Evolutionary conservation across 2,888 invertebrate species (phyloP), one percentile per base, ranked within the genome.

Genomic region (Cheilosia grossa): DNA sequence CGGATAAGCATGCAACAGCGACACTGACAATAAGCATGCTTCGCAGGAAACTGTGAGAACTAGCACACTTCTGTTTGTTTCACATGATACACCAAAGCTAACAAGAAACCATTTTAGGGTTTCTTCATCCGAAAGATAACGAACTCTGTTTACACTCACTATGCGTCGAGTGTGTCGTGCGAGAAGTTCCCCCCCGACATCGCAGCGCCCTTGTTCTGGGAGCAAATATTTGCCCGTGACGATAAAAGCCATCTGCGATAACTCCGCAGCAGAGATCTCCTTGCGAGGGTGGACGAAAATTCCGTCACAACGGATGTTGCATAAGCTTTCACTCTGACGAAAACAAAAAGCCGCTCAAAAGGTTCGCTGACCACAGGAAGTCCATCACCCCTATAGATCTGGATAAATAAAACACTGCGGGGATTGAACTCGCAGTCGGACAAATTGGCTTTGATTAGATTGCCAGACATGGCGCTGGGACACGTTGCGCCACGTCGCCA

Each of bases 361-460:
- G 51, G 51, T 37, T 30, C 30, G 51, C n/a, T 44, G 51, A 17
- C 74, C 72, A 66, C 82, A 72, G 82, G 82, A 77, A 82, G 70
- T 82, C 64, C 64, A 17, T 44, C 42, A 49, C 63, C 27, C 27
- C 27, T 27, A 17, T 44, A 37, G 81, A 70, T 70, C 64, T 51
- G n/a, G 15, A 33, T 19, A 37, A 69, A 54, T 51, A 47, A 54
- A 44, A 44, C 27, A 54, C 21, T 40, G 30, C 15, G 51, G 21
- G 27, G 51, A 51, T 51, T 51, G 24, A 64, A 44, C 44, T 56
- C 59, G 47, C 47, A 53, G 59, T 67, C 67, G 63, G 63, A 81
- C 75, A 75, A 82, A 82, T 77, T 82, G 77, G 53, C 77, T 82
- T 49, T 82, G 82, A 82, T 82, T 82, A 66, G 77, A 66, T 72